These are phyloP conservation scores for Bombus waltoni DNA, from an alignment of 1,140 invertebrate genomes.

Conservation along the genomic window DNA sequence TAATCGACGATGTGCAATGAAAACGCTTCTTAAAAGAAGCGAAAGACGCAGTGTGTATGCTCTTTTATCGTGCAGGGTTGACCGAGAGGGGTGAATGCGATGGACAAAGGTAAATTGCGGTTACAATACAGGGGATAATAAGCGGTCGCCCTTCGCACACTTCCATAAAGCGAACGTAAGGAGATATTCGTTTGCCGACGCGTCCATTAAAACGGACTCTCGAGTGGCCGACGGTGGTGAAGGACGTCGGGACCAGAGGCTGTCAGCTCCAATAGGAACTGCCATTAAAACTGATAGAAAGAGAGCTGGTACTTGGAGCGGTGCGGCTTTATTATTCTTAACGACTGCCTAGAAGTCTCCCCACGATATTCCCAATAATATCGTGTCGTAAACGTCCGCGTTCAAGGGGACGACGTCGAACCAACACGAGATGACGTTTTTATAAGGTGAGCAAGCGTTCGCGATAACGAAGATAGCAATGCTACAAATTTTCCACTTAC, in stretches of 20 bases:
- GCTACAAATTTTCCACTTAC: neutral
- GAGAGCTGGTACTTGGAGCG: neutral
- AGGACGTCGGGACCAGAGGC: constrained; percentile 54
- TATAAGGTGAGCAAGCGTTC: neutral
- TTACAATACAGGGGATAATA: constrained; percentile 36
- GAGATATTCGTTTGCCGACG: constrained; percentile 59
- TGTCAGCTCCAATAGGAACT: constrained; percentile 61
- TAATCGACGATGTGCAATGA: no score
- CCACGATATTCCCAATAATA: constrained; percentile 14
- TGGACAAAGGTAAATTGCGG: constrained; percentile 9
- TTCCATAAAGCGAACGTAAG: constrained; percentile 57
- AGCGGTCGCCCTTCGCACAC: constrained; percentile 15
- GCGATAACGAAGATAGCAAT: neutral
- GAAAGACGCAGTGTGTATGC: neutral
- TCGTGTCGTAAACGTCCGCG: neutral
- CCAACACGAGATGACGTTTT: neutral
- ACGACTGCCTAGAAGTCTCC: constrained; percentile 22
- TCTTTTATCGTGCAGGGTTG: neutral
- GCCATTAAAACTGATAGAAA: constrained; percentile 60
- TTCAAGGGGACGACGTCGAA: neutral
- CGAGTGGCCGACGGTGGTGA: constrained; percentile 52
- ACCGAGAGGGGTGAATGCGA: neutral
- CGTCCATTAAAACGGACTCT: constrained; percentile 64
- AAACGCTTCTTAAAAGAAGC: neutral
- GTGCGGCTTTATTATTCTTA: constrained; percentile 42